A percentile compares a stretch with the other conserved stretches of the same genome.
Conservation (phyloP, 2,888 invertebrate genomes). For the Empis stercorea region DNA sequence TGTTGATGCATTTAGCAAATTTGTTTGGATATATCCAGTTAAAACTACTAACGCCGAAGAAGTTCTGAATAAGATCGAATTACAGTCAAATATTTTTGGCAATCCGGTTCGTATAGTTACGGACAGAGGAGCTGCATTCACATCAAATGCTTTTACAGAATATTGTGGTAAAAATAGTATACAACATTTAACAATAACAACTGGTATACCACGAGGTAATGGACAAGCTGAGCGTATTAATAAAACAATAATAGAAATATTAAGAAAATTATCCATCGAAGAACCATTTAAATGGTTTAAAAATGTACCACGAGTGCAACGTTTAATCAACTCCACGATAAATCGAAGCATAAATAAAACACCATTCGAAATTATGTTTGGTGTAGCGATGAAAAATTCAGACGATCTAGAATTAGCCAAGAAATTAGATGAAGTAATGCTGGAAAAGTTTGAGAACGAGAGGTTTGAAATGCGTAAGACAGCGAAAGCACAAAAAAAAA, state of each 20-base stretch:
- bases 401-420: too few relatives aligned
- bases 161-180: slow-evolving; percentile 6
- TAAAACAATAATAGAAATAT: slow-evolving; percentile 16
- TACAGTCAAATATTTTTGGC: slow-evolving; percentile 7
- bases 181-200: slow-evolving; percentile 5
- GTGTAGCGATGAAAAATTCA: too few relatives aligned
- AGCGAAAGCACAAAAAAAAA: too few relatives aligned
- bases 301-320: too few relatives aligned
- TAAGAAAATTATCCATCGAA: neutral
- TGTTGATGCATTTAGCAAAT: slow-evolving; percentile 10
- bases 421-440: too few relatives aligned
- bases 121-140: slow-evolving; percentile 11
- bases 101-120: slow-evolving; percentile 8
- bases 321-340: too few relatives aligned
- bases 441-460: too few relatives aligned
- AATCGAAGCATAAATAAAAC: too few relatives aligned
- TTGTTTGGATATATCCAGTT: slow-evolving; percentile 9
- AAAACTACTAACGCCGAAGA: slow-evolving; percentile 7
- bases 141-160: slow-evolving; percentile 7
- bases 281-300: neutral
- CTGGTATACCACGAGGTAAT: slow-evolving; percentile 23
- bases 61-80: slow-evolving; percentile 3
- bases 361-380: too few relatives aligned
- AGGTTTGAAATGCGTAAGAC: too few relatives aligned
- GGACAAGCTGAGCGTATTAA: slow-evolving; percentile 25